Evolutionary conservation across 1,140 invertebrate species (phyloP).

Genomic region (Zophobas morio): DNA sequence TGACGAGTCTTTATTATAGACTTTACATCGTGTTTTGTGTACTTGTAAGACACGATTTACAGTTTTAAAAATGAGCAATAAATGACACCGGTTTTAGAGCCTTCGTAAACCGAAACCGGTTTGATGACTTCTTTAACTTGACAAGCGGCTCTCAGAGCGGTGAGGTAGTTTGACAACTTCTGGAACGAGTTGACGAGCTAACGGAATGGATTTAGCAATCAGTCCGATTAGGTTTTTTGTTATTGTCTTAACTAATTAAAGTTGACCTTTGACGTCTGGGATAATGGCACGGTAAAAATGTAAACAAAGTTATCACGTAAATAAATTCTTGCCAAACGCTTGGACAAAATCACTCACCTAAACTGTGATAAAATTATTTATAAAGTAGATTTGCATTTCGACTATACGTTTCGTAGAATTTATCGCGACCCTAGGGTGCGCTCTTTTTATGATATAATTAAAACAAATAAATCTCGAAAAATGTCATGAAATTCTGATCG

Average conservation of each 20-base stretch:
- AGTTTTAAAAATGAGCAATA: too few relatives aligned
- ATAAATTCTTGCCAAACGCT: constrained; percentile 33
- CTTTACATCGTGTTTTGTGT: too few relatives aligned
- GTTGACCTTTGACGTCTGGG: constrained; percentile 9
- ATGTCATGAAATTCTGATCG: constrained; percentile 38
- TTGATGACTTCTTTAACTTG: not conserved
- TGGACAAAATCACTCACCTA: constrained; percentile 28
- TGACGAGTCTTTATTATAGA: too few relatives aligned
- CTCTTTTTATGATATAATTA: constrained; percentile 31
- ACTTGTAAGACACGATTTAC: too few relatives aligned
- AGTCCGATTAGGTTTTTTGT: constrained; percentile 23
- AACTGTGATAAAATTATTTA: constrained; percentile 22
- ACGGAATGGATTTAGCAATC: constrained; percentile 10
- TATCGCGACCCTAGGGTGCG: constrained; percentile 9
- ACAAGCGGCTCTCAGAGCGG: not conserved
- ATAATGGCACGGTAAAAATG: constrained; percentile 35
- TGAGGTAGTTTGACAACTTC: not conserved
- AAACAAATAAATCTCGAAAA: constrained; percentile 37
- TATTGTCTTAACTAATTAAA: constrained; percentile 40
- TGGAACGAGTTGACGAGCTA: constrained; percentile 5
- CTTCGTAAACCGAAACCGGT: not conserved
- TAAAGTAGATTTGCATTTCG: not conserved
- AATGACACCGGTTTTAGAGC: too few relatives aligned
- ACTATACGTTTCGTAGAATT: constrained; percentile 8
- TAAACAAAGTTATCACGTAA: constrained; percentile 16